phyloP scores from a whole-genome alignment of 2,888 invertebrate species.

The Melanostoma mellinum region DNA sequence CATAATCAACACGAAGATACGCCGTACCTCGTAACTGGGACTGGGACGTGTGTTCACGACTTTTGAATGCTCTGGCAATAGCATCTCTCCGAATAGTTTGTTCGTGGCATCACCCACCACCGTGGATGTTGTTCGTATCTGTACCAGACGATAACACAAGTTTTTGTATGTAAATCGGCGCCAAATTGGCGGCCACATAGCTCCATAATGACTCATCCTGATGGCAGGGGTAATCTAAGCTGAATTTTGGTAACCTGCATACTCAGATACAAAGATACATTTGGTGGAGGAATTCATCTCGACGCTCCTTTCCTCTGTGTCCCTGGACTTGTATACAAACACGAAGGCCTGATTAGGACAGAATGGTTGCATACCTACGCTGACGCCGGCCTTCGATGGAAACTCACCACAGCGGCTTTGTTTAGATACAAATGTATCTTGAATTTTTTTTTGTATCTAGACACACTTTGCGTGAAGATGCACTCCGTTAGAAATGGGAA shows the following conservation, averaged over 20 bases:
- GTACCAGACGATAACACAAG: constrained; percentile 27
- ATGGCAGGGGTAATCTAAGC: constrained; percentile 27
- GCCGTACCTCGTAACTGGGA: neutral
- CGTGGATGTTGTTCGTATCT: neutral
- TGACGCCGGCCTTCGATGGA: neutral
- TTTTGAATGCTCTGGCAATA: neutral
- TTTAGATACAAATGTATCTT: constrained; percentile 41
- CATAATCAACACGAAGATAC: constrained; percentile 28
- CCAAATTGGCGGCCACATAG: constrained; percentile 59
- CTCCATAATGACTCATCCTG: constrained; percentile 52
- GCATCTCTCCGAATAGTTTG: neutral
- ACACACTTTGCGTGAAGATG: neutral
- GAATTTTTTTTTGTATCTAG: neutral
- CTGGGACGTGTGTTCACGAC: constrained; percentile 6
- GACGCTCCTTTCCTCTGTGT: constrained; percentile 11
- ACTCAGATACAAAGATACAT: constrained; percentile 2
- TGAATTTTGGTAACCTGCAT: constrained; percentile 33
- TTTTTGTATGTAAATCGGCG: constrained; percentile 62
- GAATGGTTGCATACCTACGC: neutral
- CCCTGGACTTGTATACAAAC: constrained; percentile 17
- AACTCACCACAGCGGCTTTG: constrained; percentile 25
- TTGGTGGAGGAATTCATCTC: constrained; percentile 45
- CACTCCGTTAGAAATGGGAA: neutral
- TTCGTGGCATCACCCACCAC: constrained; percentile 2
- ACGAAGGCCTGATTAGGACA: neutral